These are phyloP conservation scores for Orthosia gracilis DNA, from an alignment of 2,888 invertebrate genomes.

Conservation along the genomic window DNA sequence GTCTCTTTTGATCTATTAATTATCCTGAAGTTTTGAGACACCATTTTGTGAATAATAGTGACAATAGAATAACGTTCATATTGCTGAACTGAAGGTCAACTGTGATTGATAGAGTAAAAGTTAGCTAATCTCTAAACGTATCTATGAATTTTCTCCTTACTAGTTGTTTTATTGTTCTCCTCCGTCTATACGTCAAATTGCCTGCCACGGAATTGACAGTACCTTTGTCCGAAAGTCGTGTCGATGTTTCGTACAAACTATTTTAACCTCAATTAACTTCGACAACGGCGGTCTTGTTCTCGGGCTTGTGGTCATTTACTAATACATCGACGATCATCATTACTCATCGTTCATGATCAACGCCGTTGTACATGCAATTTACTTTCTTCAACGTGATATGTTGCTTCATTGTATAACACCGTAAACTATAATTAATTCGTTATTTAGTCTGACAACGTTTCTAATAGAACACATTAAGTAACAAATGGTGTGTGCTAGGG, in stretches of 20 bases:
- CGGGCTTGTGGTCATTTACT: constrained; percentile 83
- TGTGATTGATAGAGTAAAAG: constrained; percentile 67
- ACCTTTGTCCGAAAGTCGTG: constrained; percentile 83
- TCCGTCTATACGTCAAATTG: constrained; percentile 70
- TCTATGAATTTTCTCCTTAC: constrained; percentile 79
- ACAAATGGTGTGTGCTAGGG: constrained; percentile 68
- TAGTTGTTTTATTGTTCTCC: constrained; percentile 77
- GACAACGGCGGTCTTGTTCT: constrained; percentile 82
- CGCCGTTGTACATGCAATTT: constrained; percentile 80
- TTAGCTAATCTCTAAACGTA: constrained; percentile 73
- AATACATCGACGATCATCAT: constrained; percentile 80
- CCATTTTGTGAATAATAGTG: not conserved
- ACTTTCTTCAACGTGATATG: constrained; percentile 83
- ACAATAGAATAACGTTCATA: not conserved
- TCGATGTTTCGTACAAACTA: constrained; percentile 80
- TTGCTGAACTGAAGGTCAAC: constrained; percentile 5
- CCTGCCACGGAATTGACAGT: constrained; percentile 79
- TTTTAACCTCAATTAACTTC: constrained; percentile 86
- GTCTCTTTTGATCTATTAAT: not conserved
- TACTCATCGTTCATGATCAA: constrained; percentile 81
- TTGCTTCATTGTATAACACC: constrained; percentile 75
- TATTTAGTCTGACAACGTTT: constrained; percentile 70
- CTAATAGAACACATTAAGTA: constrained; percentile 71
- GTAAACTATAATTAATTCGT: constrained; percentile 78
- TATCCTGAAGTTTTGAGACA: not conserved